phyloP scores from a whole-genome alignment of 2,113 vertebrate species.

The Limanda limanda region DNA sequence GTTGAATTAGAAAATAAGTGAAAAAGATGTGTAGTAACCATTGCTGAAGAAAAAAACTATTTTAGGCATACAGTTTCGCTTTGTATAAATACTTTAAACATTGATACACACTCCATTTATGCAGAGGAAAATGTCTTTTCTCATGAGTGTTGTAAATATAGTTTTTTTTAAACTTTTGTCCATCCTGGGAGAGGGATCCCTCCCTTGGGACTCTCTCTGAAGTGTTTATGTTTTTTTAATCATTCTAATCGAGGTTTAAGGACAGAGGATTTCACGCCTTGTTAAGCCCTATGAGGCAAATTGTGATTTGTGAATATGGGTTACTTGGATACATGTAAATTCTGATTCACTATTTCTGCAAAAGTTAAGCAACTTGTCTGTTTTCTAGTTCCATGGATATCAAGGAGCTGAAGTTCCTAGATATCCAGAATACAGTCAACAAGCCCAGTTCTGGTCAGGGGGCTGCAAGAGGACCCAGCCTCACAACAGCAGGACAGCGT shows the following conservation, averaged over 20 bases:
- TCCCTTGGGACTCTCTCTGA: too few relatives aligned
- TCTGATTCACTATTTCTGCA: too few relatives aligned
- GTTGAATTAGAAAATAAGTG: neutral
- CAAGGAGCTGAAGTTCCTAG: slow-evolving; percentile 89
- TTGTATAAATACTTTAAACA: too few relatives aligned
- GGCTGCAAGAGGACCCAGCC: slow-evolving; percentile 57
- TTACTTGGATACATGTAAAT: neutral
- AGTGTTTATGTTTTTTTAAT: too few relatives aligned
- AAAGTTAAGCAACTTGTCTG: neutral
- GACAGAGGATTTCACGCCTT: neutral
- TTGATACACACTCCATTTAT: too few relatives aligned
- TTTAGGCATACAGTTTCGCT: neutral
- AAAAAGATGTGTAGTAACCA: too few relatives aligned
- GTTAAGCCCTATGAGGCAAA: neutral
- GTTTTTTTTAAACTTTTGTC: too few relatives aligned
- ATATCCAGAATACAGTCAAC: slow-evolving; percentile 49
- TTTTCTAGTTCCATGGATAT: slow-evolving; percentile 88
- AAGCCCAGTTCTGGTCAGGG: slow-evolving; percentile 60
- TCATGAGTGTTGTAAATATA: too few relatives aligned
- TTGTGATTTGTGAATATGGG: neutral
- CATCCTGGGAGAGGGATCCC: too few relatives aligned
- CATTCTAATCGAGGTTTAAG: too few relatives aligned
- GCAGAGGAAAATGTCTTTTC: too few relatives aligned
- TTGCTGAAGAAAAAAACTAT: neutral
- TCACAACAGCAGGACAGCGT: slow-evolving; percentile 63